Evolutionary conservation across 2,888 invertebrate genomes (phyloP), one percentile per base, ranked within the genome.

Genomic region (Eurytoma adleriae): DNA sequence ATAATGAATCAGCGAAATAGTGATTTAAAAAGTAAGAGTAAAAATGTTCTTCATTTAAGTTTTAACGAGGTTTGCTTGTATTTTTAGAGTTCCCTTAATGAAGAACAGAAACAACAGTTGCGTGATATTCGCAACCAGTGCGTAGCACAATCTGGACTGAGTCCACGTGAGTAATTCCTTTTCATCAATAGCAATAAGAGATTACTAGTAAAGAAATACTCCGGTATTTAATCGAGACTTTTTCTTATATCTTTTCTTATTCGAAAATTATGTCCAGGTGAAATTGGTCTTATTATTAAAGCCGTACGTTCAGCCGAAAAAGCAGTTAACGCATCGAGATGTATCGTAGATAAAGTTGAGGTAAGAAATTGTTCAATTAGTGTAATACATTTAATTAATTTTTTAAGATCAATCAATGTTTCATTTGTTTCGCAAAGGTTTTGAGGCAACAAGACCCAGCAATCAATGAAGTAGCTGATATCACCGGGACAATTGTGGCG

Each of bases 221-320:
- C 16, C 2, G 1, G 18, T 24, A 0, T 3, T 61, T 1, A 52
- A 4, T 40, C 4, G 40, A 2, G 40, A 4, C 4, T 7, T 7
- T 40, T 16, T 27, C 24, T 50, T 7, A 40, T n/a, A 30, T 69
- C 0, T 4, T 1, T 50, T 72, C n/a, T 61, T 24, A 24, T 30
- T 30, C n/a, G 10, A 18, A 48, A n/a, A 64, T 18, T 40, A n/a
- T 13, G 27, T 16, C 27, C 72, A 78, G 74, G 48, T 27, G 75
- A 75, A 20, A 56, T 68, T 20, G 20, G 52, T n/a, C 24, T 13
- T 27, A 14, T 68, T 7, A 24, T 62, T 30, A 81, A 73, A 76
- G 70, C 79, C 24, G 68, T 82, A 56, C 71, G 80, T 54, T 61
- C 76, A 73, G 24, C 20, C 61, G 68, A 79, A 64, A 79, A 66